Percentiles rank a stretch among this genome's conserved stretches.
These are phyloP conservation scores for Drosophila kuntzei DNA, from an alignment of 2,888 invertebrate genomes.

Conservation along the genomic window DNA sequence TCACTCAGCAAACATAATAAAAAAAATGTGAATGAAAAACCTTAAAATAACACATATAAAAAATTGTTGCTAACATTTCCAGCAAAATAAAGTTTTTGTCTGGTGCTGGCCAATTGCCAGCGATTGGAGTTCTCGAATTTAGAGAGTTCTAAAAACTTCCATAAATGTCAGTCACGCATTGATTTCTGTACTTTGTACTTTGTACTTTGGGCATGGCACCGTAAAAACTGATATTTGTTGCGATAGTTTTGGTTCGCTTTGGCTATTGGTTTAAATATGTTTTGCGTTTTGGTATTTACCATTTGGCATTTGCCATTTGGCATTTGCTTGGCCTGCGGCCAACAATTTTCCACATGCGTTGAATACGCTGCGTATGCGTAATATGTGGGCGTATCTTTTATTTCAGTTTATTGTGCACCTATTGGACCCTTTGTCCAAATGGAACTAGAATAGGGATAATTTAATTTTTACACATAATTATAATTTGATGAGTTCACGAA, in stretches of 20 bases:
- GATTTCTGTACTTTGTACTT: slow-evolving; percentile 40
- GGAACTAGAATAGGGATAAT: slow-evolving; percentile 42
- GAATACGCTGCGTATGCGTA: slow-evolving; percentile 43
- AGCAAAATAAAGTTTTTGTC: slow-evolving; percentile 33
- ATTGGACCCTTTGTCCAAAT: slow-evolving; percentile 27
- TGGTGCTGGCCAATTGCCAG: slow-evolving; percentile 53
- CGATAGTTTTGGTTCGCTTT: slow-evolving; percentile 11
- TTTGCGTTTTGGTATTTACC: slow-evolving; percentile 47
- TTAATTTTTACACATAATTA: slow-evolving; percentile 43
- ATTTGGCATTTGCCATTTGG: slow-evolving; percentile 48
- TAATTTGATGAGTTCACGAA: slow-evolving; percentile 37
- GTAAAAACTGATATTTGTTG: slow-evolving; percentile 19
- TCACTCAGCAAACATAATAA: slow-evolving; percentile 45
- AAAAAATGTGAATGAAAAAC: slow-evolving; percentile 6
- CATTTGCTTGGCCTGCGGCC: slow-evolving; percentile 61
- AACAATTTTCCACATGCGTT: slow-evolving; percentile 28
- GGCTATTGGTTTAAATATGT: slow-evolving; percentile 53
- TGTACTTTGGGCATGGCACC: neutral
- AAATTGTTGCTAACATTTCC: slow-evolving; percentile 35
- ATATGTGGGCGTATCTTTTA: slow-evolving; percentile 28
- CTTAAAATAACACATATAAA: slow-evolving; percentile 22
- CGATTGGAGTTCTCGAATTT: slow-evolving; percentile 34
- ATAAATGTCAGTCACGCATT: slow-evolving; percentile 63
- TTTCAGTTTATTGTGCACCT: slow-evolving; percentile 1
- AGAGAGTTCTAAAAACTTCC: slow-evolving; percentile 41